Evolutionary conservation across 2,113 vertebrate species (phyloP), one percentile per base, ranked within the genome.

Genomic region (Callithrix jacchus): DNA sequence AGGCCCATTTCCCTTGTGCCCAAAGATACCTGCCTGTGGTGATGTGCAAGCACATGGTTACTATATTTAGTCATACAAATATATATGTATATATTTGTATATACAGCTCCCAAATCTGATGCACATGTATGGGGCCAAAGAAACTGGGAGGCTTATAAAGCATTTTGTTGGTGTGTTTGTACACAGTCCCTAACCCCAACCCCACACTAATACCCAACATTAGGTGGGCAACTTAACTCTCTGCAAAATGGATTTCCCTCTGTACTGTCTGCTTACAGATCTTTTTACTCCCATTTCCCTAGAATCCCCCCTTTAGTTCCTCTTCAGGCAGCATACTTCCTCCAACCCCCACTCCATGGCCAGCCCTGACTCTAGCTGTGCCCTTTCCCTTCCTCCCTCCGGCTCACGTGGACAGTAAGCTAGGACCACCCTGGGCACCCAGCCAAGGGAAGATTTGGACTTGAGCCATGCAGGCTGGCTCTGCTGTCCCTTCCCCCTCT

Each of bases 391-490:
- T 74, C 86, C 76, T 71, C 84, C 58, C 74, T 64, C 58, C 32
- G 64, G 64, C 87, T 82, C 86, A 84, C 4, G 35, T 4, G 13
- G 86, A 45, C 81, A 42, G 92, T 82, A 92, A 92, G 89, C 96
- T 66, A 71, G 93, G 96, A 97, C 97, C 97, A 92, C 92, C 91
- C 83, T 1, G 56, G 97, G 97, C 96, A 82, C 52, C 32, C 17
- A n/a, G 97, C 97, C 97, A 97, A 97, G 35, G 74, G 73, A 92
- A n/a, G 96, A 94, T 95, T 97, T 97, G 97, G 95, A 93, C 77
- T 92, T 27, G 1, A 20, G 95, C 95, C 96, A 93, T 58, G 35
- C 0, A 56, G 61, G 89, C 89, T 94, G 81, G 47, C 40, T 89
- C 21, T 58, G 76, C 77, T 68, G 71, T 70, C 74, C 61, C 20